Conservation (phyloP, 2,888 invertebrate genomes). For the Tortrix viridana region DNA sequence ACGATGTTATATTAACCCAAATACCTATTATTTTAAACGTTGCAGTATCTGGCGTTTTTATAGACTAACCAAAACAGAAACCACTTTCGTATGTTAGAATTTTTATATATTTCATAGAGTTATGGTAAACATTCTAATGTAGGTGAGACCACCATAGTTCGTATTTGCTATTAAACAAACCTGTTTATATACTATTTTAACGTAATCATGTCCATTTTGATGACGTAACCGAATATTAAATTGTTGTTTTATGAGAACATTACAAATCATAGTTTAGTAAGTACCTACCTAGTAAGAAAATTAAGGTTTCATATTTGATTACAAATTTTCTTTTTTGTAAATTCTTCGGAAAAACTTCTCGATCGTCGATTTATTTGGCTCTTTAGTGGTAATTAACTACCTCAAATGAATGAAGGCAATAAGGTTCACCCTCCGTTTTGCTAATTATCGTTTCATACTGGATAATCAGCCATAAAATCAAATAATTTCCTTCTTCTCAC, state of each 20-base stretch:
- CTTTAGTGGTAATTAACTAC: too few species aligned
- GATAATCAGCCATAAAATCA: too few species aligned
- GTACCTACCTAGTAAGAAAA: too few species aligned
- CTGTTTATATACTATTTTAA: slow-evolving; percentile 4
- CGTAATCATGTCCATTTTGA: background rate
- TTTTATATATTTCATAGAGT: slow-evolving; percentile 5
- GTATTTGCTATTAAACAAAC: background rate
- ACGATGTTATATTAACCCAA: slow-evolving; percentile 59
- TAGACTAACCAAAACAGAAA: slow-evolving; percentile 40
- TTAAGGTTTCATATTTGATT: too few species aligned
- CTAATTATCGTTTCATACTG: too few species aligned
- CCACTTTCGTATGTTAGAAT: slow-evolving; percentile 41
- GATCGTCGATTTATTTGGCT: too few species aligned
- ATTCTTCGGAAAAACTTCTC: too few species aligned
- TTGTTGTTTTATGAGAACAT: background rate
- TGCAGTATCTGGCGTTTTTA: slow-evolving; percentile 34
- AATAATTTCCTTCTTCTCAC: too few species aligned
- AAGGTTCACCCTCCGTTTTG: too few species aligned
- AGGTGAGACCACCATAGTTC: slow-evolving; percentile 34
- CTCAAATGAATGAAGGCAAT: too few species aligned
- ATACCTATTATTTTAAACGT: slow-evolving; percentile 43
- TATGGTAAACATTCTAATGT: slow-evolving; percentile 20
- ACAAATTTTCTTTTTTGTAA: too few species aligned
- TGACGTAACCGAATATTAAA: background rate
- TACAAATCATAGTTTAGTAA: background rate